Evolutionary conservation across 1,140 invertebrate species (phyloP).

Genomic region (Hormaphis cornu): DNA sequence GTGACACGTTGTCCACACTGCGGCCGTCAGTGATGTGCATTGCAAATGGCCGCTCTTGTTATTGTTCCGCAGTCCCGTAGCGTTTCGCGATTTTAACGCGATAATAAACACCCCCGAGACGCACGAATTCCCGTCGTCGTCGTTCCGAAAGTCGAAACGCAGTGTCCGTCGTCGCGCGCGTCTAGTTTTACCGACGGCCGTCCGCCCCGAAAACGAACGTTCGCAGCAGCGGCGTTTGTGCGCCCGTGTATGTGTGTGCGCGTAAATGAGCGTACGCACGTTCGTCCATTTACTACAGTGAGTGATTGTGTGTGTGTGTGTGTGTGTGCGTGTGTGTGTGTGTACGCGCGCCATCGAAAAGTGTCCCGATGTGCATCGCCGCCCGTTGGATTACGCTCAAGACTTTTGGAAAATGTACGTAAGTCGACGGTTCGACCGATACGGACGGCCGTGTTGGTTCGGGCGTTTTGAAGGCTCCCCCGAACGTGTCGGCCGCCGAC

Average conservation of each 20-base stretch:
- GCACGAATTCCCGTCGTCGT: slow-evolving; percentile 46
- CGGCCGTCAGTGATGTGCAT: slow-evolving; percentile 56
- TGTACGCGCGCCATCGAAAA: too few relatives aligned
- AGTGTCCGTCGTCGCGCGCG: slow-evolving; percentile 40
- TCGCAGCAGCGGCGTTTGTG: slow-evolving; percentile 39
- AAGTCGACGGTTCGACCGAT: slow-evolving; percentile 29
- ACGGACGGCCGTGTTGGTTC: background rate
- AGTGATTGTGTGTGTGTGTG: background rate
- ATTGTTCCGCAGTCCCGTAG: slow-evolving; percentile 54
- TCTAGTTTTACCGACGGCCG: slow-evolving; percentile 41
- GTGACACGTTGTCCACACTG: slow-evolving; percentile 38
- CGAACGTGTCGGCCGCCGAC: background rate
- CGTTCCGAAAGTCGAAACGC: slow-evolving; percentile 35
- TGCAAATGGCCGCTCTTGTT: slow-evolving; percentile 70
- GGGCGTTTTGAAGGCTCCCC: background rate
- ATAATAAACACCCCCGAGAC: slow-evolving; percentile 52
- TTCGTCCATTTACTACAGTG: background rate
- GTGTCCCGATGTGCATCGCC: slow-evolving; percentile 7
- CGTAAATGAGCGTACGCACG: background rate
- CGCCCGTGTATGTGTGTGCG: slow-evolving; percentile 3
- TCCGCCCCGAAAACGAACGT: slow-evolving; percentile 40
- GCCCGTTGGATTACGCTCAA: slow-evolving; percentile 34
- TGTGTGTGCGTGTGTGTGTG: background rate
- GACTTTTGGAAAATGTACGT: slow-evolving; percentile 45
- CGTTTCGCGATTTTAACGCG: slow-evolving; percentile 51